These are phyloP conservation scores for Halocynthia roretzi DNA, from an alignment of 23 tunicate species.

Conservation along the genomic window DNA sequence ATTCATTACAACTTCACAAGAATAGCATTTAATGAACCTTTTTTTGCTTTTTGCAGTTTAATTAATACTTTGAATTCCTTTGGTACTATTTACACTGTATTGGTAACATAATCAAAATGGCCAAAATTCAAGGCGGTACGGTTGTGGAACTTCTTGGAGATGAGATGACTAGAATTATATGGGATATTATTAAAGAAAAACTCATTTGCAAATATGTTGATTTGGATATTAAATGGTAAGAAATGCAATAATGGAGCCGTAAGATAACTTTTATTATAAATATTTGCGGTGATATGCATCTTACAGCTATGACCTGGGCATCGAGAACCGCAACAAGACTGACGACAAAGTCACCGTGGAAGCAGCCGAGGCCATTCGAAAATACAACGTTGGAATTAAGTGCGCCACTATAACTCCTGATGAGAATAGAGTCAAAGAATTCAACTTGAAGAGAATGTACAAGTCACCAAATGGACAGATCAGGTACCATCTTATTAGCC, in stretches of 20 bases:
- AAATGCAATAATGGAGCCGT: not conserved
- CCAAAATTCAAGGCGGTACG: conserved; percentile 83
- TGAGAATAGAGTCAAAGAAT: conserved; percentile 87
- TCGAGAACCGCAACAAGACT: conserved; percentile 82
- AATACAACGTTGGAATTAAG: conserved; percentile 91
- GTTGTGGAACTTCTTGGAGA: conserved; percentile 97
- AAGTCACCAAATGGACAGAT: conserved; percentile 94
- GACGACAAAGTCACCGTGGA: conserved; percentile 88
- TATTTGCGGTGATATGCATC: not conserved
- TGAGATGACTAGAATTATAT: conserved; percentile 97
- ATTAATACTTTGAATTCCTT: no score
- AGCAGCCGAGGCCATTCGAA: conserved; percentile 84
- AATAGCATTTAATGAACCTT: no score
- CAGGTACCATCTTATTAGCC: conserved; percentile 20
- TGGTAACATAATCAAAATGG: conserved; percentile 28
- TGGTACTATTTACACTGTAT: no score
- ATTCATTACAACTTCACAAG: no score
- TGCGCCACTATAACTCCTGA: conserved; percentile 99
- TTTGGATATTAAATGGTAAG: conserved; percentile 87
- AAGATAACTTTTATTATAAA: not conserved
- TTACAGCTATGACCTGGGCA: conserved; percentile 65
- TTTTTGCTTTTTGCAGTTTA: no score
- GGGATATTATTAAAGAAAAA: conserved; percentile 96
- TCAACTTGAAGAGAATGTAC: conserved; percentile 92
- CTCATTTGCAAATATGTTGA: conserved; percentile 81